phyloP scores from a whole-genome alignment of 1,140 invertebrate genomes.

The Drosophila ambigua region DNA sequence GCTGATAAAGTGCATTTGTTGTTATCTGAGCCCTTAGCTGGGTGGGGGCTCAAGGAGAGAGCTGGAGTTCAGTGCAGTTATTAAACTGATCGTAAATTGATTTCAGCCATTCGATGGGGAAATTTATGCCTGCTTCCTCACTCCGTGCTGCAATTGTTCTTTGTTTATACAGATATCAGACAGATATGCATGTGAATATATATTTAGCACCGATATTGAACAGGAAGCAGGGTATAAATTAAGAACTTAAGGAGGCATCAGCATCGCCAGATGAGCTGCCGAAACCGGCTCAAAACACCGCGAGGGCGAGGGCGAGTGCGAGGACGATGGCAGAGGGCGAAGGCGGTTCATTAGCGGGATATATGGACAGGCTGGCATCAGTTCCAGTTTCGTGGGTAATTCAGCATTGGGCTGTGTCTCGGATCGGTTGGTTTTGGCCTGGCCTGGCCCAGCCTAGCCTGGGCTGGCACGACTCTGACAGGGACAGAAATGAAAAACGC shows the following conservation, averaged over 20 bases:
- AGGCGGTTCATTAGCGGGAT: conserved; percentile 56
- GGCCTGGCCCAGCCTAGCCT: neutral
- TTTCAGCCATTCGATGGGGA: conserved; percentile 39
- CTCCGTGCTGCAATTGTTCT: conserved; percentile 27
- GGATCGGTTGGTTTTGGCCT: conserved; percentile 2
- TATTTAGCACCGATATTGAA: conserved; percentile 45
- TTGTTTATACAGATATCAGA: conserved; percentile 42
- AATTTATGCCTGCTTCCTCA: conserved; percentile 52
- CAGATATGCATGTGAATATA: conserved; percentile 33
- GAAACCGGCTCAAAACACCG: conserved; percentile 38
- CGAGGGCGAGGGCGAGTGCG: conserved; percentile 1
- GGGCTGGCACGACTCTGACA: conserved; percentile 16
- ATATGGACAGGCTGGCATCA: conserved; percentile 21
- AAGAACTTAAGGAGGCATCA: conserved; percentile 33
- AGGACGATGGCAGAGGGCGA: conserved; percentile 6
- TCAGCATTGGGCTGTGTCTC: conserved; percentile 26
- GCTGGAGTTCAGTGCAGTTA: conserved; percentile 20
- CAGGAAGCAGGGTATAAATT: conserved; percentile 70
- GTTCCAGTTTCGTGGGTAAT: neutral
- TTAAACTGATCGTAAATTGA: conserved; percentile 45
- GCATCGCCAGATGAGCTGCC: neutral
- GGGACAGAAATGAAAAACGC: conserved; percentile 27
- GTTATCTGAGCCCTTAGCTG: conserved; percentile 12
- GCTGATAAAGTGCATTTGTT: conserved; percentile 50
- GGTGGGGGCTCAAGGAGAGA: conserved; percentile 3